Percentiles rank a stretch among this genome's conserved stretches.
Conservation (phyloP, 2,113 vertebrate species). For the Gobiocypris rarus region DNA sequence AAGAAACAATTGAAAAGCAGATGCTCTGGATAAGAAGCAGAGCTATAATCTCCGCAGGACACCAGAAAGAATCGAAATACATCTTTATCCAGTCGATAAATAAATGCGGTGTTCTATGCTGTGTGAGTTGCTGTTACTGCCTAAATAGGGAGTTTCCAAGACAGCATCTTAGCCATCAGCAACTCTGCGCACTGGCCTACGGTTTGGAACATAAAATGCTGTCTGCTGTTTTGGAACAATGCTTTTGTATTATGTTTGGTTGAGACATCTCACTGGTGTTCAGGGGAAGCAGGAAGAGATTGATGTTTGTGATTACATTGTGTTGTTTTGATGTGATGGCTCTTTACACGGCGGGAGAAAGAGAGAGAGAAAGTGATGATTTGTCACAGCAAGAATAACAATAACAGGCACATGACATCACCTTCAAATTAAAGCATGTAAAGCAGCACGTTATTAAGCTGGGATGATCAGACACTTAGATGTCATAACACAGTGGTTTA, state of each 20-base stretch:
- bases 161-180: background rate
- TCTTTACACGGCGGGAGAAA: conserved; percentile 23
- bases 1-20: conserved; percentile 33
- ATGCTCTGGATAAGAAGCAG: background rate
- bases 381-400: conserved; percentile 33
- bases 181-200: background rate
- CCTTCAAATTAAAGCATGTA: conserved; percentile 17
- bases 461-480: conserved; percentile 41
- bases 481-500: conserved; percentile 32
- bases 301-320: conserved; percentile 54
- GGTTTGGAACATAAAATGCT: no score
- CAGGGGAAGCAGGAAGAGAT: conserved; percentile 44
- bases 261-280: conserved; percentile 6
- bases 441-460: conserved; percentile 31
- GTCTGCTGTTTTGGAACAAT: conserved; percentile 16
- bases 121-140: background rate
- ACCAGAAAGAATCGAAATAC: background rate
- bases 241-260: conserved; percentile 14
- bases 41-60: conserved; percentile 5
- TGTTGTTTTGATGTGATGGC: conserved; percentile 45
- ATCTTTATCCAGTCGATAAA: conserved; percentile 1
- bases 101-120: background rate
- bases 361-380: background rate
- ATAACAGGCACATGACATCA: conserved; percentile 47
- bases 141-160: background rate